Percentiles rank a stretch among this genome's conserved stretches.
Evolutionary conservation across 2,888 invertebrate genomes (phyloP).

Genomic region (Lochmaea capreae): DNA sequence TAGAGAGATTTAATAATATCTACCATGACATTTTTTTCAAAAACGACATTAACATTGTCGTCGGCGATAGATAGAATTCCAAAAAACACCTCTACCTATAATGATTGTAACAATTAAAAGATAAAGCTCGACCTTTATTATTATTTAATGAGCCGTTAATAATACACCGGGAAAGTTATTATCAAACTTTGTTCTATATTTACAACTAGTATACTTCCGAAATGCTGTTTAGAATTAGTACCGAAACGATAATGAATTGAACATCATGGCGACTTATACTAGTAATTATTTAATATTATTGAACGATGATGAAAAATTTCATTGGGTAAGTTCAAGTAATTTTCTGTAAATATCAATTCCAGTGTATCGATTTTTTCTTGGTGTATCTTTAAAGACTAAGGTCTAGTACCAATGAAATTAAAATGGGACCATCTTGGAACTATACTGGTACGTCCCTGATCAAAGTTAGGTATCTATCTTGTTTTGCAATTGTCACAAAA

Average conservation of each 20-base stretch:
- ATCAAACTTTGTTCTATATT: conserved; percentile 17
- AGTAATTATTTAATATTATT: not conserved
- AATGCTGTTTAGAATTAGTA: not conserved
- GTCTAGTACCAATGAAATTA: no score
- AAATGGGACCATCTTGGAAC: no score
- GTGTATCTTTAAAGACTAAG: no score
- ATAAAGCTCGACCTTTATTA: not conserved
- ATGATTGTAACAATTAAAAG: not conserved
- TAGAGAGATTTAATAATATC: no score
- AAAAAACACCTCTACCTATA: not conserved
- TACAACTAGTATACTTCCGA: conserved; percentile 9
- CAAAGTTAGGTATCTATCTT: no score
- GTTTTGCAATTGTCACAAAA: no score
- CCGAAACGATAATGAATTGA: not conserved
- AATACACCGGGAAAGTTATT: conserved; percentile 16
- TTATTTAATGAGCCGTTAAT: not conserved
- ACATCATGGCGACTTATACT: not conserved
- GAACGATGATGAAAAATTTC: not conserved
- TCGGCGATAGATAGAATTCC: not conserved
- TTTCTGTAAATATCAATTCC: no score
- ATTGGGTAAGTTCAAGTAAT: not conserved
- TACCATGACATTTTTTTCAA: no score
- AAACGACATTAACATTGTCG: not conserved
- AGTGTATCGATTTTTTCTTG: no score
- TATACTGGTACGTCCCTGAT: no score